Base-by-base conservation (phyloP, 2,113 vertebrate species). In the Sula dactylatra region DNA sequence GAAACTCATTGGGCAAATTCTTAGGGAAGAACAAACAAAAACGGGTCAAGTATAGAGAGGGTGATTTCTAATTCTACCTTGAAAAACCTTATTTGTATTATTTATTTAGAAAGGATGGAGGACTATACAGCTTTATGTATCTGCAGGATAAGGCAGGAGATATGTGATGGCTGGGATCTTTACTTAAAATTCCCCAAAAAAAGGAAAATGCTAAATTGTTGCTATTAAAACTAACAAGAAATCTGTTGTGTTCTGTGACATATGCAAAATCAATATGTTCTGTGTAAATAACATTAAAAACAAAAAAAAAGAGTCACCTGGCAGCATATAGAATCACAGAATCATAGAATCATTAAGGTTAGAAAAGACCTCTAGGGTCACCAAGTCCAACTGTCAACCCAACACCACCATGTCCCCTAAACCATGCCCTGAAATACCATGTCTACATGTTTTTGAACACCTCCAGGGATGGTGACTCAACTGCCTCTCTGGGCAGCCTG, bases 231-330 rank as follows among this genome's bases (percentile, higher is more conserved):
- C 42, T 64, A 77, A 52, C 16, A 72, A 65, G 45, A 81, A 81
- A 94, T 40, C 20, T 86, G 38, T 72, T 85, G 21, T 70, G 19
- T 90, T 93, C 85, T 88, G 34, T 83, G 79, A 89, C 9, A 34
- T 92, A 93, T 45, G 49, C 38, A 95, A 98, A 97, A 95, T 42
- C 49, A 74, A 92, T 94, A 32, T 95, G 10, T 87, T 95, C 79
- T 82, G 25, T 83, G 24, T 47, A 24, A 81, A 47, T 67, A 82
- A 74, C 16, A 16, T 69, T 82, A 19, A 79, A 86, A 78, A 18
- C 2, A 1, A 78, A 18, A 2, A 1, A 50, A 84, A 58, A 34
- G 54, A 25, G 1, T 25, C 21, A 34, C 11, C 34, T 52, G 9
- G 34, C 7, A 78, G 15, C 12, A 34, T 38, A 36, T 45, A 45